Base-by-base conservation (phyloP, 2,888 invertebrate genomes). In the Eremobia ochroleuca region DNA sequence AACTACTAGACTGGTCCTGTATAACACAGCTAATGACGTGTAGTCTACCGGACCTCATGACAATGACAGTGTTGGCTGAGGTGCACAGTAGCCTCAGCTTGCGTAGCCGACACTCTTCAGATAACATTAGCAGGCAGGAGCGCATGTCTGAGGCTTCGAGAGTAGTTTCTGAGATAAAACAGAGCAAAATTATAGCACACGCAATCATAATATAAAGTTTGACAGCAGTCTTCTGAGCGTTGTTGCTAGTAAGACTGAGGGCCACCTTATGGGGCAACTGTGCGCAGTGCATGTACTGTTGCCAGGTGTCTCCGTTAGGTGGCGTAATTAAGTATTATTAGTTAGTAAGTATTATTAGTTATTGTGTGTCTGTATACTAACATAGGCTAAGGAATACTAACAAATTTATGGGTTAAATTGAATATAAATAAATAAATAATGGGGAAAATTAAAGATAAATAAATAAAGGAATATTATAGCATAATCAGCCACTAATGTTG, bases 91-190 rank as follows among this genome's bases (percentile, higher is more conserved):
- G 84, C 0, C 92, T 91, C 37, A 96, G 75, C 15, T 94, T 92
- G 0, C 87, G 89, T 4, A 96, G 85, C 0, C 87, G 85, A 72
- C 95, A 95, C 1, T 91, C 91, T 0, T 94, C 95, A 59, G 93
- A 92, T 49, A 95, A 76, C 94, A 94, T 93, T 0, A 96, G 89
- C 3, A 97, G 89, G 75, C 96, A 96, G 0, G 96, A 95, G 0
- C 96, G 92, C 92, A 94, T 94, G 61, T 95, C 95, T 0, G 92
- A 69, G 0, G 96, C 92, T 78, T 89, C 91, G 2, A 97, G 81
- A 0, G 92, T 93, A 0, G 94, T 89, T 1, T 95, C 96, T 97
- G 85, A 4, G 55, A 58, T 4, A 0, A 61, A 70, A 59, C 0
- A 15, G 4, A 65, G 15, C n/a, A 43, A 28, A 21, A 6, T 65